Evolutionary conservation across 2,113 vertebrate species (phyloP).

Genomic region (Mixornis gularis): DNA sequence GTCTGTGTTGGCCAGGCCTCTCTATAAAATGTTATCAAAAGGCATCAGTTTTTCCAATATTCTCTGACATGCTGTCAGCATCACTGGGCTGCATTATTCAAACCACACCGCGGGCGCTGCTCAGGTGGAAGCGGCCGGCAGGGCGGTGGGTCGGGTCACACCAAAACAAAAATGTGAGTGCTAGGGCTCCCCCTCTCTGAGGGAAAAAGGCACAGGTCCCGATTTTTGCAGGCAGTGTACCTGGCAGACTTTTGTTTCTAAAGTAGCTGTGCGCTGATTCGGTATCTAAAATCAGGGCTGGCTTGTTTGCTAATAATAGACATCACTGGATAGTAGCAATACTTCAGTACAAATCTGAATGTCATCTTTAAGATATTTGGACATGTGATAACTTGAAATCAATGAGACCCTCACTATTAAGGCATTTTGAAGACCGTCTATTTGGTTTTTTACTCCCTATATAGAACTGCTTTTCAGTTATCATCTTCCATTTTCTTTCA

Average conservation of each 20-base stretch:
- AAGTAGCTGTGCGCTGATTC: background rate
- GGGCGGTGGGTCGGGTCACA: fast-evolving
- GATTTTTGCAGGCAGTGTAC: background rate
- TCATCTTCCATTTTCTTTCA: background rate
- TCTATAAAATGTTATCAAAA: background rate
- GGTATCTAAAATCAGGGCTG: background rate
- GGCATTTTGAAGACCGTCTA: background rate
- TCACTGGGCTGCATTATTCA: background rate
- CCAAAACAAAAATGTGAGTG: background rate
- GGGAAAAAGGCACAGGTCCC: background rate
- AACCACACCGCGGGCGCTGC: background rate
- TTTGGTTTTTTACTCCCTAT: background rate
- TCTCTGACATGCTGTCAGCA: background rate
- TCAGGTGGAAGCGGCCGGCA: background rate
- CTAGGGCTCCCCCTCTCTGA: background rate
- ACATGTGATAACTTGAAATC: background rate
- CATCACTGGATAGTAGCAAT: background rate
- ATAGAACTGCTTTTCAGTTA: background rate
- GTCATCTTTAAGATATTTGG: background rate
- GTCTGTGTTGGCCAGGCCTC: background rate
- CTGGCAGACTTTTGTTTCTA: background rate
- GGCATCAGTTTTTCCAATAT: conserved; percentile 1
- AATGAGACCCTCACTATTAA: background rate
- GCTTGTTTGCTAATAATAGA: background rate
- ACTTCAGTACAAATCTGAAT: background rate